Conservation (phyloP, 2,797 vertebrate genomes). For the Enteromius paludinosus region DNA sequence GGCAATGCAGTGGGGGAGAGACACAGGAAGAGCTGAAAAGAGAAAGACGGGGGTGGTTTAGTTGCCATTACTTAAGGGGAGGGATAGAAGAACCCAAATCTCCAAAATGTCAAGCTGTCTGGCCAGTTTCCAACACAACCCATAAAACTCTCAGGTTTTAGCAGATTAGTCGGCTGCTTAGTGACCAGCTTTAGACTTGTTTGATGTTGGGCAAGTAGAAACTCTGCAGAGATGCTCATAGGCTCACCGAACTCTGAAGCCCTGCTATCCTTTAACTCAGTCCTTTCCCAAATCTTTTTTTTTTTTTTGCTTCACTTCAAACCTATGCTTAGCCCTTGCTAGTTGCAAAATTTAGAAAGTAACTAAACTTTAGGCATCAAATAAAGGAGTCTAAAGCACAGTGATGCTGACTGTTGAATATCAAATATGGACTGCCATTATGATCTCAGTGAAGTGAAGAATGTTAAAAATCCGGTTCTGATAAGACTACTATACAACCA, state of each 20-base stretch:
- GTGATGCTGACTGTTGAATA: background rate
- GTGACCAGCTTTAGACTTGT: slow-evolving; percentile 54
- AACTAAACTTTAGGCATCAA: background rate
- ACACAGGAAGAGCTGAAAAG: slow-evolving; percentile 9
- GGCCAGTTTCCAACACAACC: slow-evolving; percentile 51
- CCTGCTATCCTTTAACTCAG: slow-evolving; percentile 22
- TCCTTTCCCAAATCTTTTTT: too few relatives aligned
- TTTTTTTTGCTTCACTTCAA: slow-evolving; percentile 38
- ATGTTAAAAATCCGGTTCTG: background rate
- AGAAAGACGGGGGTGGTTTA: slow-evolving; percentile 6
- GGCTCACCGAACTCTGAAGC: slow-evolving; percentile 34
- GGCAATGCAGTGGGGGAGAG: slow-evolving; percentile 24
- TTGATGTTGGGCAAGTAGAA: slow-evolving; percentile 52
- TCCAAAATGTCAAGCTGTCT: slow-evolving; percentile 57
- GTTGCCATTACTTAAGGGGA: slow-evolving; percentile 42
- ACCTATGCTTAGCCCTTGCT: slow-evolving; percentile 26
- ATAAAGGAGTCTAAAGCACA: slow-evolving; percentile 11
- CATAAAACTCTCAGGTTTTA: slow-evolving; percentile 60
- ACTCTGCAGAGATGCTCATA: slow-evolving; percentile 42
- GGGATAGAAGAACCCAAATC: slow-evolving; percentile 42
- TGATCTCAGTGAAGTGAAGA: background rate
- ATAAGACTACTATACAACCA: background rate
- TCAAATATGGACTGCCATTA: background rate
- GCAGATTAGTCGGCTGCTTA: slow-evolving; percentile 62
- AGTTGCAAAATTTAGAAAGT: slow-evolving; percentile 32